Percentiles rank a stretch among this genome's conserved stretches.
Evolutionary conservation across 1,140 invertebrate species (phyloP).

Genomic region (Physella acuta): DNA sequence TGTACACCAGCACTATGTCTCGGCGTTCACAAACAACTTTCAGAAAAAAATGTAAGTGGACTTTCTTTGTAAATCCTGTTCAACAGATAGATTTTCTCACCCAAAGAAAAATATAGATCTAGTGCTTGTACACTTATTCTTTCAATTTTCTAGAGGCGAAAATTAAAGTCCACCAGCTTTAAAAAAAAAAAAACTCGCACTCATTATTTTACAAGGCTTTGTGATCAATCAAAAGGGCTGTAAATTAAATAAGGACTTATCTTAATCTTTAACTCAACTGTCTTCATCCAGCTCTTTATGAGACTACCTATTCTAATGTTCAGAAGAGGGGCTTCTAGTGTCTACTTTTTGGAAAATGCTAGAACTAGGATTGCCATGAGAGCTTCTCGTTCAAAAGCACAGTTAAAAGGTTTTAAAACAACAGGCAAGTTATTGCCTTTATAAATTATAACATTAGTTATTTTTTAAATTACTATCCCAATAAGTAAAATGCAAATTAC

Average conservation of each 20-base stretch:
- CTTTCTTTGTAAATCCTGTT: no score
- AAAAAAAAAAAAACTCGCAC: no score
- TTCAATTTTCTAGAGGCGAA: no score
- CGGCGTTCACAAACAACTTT: background rate
- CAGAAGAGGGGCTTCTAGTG: background rate
- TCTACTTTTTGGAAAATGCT: slow-evolving; percentile 20
- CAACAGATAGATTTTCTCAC: no score
- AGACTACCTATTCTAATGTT: slow-evolving; percentile 11
- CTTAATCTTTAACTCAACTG: background rate
- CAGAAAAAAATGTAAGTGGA: background rate
- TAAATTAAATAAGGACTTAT: background rate
- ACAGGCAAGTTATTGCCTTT: slow-evolving; percentile 5
- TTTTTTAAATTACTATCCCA: no score
- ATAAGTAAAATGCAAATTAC: no score
- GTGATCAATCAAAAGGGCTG: background rate
- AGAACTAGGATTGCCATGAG: slow-evolving; percentile 19
- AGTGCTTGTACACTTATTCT: no score
- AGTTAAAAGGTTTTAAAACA: background rate
- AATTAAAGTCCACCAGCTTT: no score
- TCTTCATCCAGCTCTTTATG: slow-evolving; percentile 7
- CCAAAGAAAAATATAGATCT: no score
- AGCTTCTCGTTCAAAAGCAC: slow-evolving; percentile 4
- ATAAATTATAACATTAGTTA: no score
- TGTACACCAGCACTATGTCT: background rate
- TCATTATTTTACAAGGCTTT: background rate